phyloP scores from a whole-genome alignment of 2,888 invertebrate genomes.

The Cephus pygmeus region DNA sequence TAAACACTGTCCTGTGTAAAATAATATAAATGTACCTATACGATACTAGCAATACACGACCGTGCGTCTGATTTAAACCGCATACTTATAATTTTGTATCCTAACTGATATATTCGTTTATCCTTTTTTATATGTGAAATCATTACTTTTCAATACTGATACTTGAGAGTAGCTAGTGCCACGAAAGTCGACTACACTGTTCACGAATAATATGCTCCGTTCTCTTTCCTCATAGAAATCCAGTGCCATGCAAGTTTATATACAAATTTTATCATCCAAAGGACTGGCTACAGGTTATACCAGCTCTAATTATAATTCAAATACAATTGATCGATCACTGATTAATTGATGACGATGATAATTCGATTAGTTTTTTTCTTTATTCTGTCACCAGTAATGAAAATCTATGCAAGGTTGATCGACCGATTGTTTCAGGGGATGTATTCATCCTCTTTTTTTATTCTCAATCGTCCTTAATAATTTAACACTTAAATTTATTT shows the following conservation, averaged over 20 bases:
- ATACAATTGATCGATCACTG: background rate
- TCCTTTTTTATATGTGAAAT: background rate
- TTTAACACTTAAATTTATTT: background rate
- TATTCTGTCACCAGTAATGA: background rate
- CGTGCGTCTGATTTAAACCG: background rate
- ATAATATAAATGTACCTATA: background rate
- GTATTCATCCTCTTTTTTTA: background rate
- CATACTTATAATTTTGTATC: background rate
- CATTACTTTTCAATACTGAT: background rate
- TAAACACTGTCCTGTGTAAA: conserved; percentile 2
- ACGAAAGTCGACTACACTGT: background rate
- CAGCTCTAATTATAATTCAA: background rate
- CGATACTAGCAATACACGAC: background rate
- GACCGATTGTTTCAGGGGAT: background rate
- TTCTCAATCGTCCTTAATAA: background rate
- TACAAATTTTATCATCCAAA: background rate
- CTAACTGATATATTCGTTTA: background rate
- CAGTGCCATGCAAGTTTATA: background rate
- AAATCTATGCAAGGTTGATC: background rate
- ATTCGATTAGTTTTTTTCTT: background rate
- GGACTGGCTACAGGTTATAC: background rate
- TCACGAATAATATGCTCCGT: background rate
- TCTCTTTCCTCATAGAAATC: background rate
- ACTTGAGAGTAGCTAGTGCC: background rate
- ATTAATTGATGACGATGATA: background rate